phyloP scores from a whole-genome alignment of 2,888 invertebrate species.

The Dryadula phaetusa region DNA sequence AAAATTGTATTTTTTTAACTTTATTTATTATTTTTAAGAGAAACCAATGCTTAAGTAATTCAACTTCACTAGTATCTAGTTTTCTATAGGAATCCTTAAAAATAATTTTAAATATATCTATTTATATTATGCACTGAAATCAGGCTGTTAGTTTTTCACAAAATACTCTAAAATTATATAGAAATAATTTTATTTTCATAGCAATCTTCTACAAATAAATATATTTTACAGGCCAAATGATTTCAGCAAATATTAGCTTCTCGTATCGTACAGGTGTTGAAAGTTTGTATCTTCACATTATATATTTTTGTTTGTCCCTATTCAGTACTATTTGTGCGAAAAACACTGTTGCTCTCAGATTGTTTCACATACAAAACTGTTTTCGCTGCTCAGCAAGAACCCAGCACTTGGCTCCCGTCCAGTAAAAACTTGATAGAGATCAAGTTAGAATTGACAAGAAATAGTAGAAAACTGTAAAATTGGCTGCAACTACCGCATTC shows the following conservation, averaged over 20 bases:
- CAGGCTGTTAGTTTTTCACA: no score
- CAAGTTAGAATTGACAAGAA: constrained; percentile 48
- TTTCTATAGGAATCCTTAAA: no score
- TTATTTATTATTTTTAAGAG: no score
- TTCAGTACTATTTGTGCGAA: constrained; percentile 17
- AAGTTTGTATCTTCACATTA: constrained; percentile 1
- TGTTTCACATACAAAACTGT: constrained; percentile 43
- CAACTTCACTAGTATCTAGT: no score
- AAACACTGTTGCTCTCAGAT: constrained; percentile 32
- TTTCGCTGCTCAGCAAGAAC: constrained; percentile 45
- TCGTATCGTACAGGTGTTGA: background rate
- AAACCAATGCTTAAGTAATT: no score
- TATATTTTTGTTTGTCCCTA: constrained; percentile 17
- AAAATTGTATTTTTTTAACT: no score
- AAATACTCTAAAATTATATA: no score
- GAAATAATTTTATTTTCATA: background rate
- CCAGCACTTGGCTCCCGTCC: constrained; percentile 43
- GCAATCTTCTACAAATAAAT: background rate
- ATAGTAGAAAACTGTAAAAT: constrained; percentile 39
- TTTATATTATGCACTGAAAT: no score
- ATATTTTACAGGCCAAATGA: background rate
- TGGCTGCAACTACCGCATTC: constrained; percentile 32
- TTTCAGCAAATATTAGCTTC: background rate
- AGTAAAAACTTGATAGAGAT: constrained; percentile 46
- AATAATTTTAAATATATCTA: no score